Conservation (phyloP, 2,113 vertebrate species). For the Prinia subflava region DNA sequence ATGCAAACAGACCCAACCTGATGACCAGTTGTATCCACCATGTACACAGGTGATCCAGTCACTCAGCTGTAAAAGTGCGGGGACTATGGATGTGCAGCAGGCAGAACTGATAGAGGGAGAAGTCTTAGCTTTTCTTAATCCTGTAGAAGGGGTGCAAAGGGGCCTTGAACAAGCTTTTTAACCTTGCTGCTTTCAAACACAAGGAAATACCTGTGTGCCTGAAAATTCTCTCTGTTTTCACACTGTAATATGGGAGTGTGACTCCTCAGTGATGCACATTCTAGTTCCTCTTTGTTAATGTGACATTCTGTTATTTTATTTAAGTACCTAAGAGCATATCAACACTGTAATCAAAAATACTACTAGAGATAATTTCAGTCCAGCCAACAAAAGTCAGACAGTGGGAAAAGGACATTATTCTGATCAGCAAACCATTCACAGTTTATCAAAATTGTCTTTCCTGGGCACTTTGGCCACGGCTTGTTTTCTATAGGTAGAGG, state of each 20-base stretch:
- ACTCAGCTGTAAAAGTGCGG: background rate
- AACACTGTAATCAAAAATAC: background rate
- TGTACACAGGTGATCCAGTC: accelerated
- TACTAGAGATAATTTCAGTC: background rate
- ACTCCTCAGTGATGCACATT: background rate
- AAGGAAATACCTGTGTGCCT: background rate
- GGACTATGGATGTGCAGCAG: background rate
- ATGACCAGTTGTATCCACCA: background rate
- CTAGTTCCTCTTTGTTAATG: background rate
- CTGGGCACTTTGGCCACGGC: background rate
- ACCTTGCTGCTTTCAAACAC: background rate
- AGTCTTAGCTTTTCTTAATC: background rate
- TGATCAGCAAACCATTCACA: background rate
- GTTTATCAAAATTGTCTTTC: background rate
- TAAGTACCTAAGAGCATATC: background rate
- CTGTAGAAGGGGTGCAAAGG: background rate
- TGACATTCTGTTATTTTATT: background rate
- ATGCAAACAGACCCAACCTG: background rate
- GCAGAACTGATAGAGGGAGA: background rate
- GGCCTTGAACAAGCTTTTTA: background rate
- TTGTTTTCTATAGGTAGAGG: background rate
- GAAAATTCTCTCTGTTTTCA: background rate
- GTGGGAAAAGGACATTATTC: background rate
- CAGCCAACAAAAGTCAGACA: background rate
- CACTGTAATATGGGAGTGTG: background rate